Base-by-base conservation (phyloP, 1,140 invertebrate species). In the Rhopalosiphum maidis region DNA sequence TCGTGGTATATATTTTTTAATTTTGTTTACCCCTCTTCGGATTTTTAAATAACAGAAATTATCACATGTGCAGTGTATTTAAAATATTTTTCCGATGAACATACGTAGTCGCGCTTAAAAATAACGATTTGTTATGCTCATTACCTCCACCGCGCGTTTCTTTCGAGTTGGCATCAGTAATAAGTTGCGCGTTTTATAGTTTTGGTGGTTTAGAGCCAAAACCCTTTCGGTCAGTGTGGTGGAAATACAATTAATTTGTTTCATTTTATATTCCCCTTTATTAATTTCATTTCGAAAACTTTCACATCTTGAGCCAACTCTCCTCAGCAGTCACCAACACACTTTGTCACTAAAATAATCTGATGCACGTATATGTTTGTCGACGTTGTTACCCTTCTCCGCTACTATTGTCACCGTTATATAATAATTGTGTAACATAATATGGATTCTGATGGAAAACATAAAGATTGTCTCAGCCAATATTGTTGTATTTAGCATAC, bases 251-350 rank as follows among this genome's bases (percentile, higher is more conserved):
- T 89, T 89, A 89, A 89, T 89, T 55, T 55, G 54, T 41, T 89
- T 89, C 54, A 54, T 89, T 89, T 46, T 89, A 77, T 77, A 77
- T 77, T 55, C 35, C 48, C 86, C 48, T 55, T 89, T 89, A 55
- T 89, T 89, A 89, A 89, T 89, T 89, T 89, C 30, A 51, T 89
- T 89, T 41, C 88, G 51, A 89, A 88, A 89, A 89, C 88, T 89
- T 89, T 89, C 51, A 89, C 88, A 89, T 89, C 88, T 89, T n/a
- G 51, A 89, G 88, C 88, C 88, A 89, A 54, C 51, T 89, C 51
- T 89, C n/a, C 35, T 89, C 88, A 25, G 23, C 35, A 55, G 37
- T 89, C 88, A 25, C 23, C 48, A 55, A 55, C 88, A 89, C 51
- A 51, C n/a, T 35, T 48, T 21, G 87, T 88, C 88, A 89, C 88